These are phyloP conservation scores for Alligator sinensis DNA, from an alignment of 2,113 vertebrate species.

Conservation along the genomic window DNA sequence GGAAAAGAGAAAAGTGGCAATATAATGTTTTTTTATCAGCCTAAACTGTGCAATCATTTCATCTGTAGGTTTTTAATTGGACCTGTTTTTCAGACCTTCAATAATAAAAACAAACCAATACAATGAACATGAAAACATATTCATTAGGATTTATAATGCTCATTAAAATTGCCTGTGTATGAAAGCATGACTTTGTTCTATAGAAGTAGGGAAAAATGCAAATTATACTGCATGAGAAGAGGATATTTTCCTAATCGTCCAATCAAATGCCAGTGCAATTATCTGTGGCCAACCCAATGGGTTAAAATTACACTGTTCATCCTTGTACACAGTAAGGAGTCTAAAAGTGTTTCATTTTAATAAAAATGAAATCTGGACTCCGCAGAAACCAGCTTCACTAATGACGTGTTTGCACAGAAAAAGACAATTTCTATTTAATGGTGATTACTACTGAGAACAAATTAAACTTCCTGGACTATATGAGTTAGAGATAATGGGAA, in stretches of 20 bases:
- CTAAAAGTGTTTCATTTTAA: conserved; percentile 85
- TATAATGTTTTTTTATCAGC: neutral
- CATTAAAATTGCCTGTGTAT: conserved; percentile 80
- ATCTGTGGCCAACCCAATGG: conserved; percentile 83
- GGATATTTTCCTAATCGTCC: conserved; percentile 84
- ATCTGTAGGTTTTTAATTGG: conserved; percentile 52
- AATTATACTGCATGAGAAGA: conserved; percentile 77
- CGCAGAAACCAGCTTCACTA: conserved; percentile 82
- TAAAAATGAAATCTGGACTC: conserved; percentile 87
- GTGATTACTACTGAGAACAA: conserved; percentile 84
- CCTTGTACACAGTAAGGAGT: conserved; percentile 81
- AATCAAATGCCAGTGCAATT: conserved; percentile 83
- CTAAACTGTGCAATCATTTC: neutral
- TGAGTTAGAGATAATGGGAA: conserved; percentile 82
- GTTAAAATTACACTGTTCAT: conserved; percentile 84
- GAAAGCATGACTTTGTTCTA: conserved; percentile 72
- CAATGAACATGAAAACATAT: conserved; percentile 78
- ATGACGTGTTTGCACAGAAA: conserved; percentile 87
- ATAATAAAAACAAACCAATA: conserved; percentile 75
- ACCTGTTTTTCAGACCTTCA: conserved; percentile 63
- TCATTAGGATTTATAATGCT: conserved; percentile 81
- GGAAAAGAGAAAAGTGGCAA: neutral
- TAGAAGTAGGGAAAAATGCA: conserved; percentile 80
- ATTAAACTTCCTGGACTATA: conserved; percentile 82
- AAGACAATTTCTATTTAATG: conserved; percentile 88